Evolutionary conservation across 2,113 vertebrate genomes (phyloP).

Genomic region (Hypomesus transpacificus): DNA sequence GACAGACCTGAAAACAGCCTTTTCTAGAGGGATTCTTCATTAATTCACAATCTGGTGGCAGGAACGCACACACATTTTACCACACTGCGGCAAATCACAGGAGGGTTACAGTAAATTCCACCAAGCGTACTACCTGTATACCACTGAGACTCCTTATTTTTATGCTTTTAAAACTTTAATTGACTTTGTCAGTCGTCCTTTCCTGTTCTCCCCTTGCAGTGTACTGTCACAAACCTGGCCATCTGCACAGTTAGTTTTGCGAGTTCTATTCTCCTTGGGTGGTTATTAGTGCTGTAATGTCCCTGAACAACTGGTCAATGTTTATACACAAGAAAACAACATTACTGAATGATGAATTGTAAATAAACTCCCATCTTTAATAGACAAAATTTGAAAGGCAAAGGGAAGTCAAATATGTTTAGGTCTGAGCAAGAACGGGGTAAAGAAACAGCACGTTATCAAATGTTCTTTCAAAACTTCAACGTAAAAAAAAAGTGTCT

Average conservation of each 20-base stretch:
- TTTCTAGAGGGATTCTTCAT: constrained; percentile 43
- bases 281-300: constrained; percentile 38
- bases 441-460: no score
- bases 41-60: constrained; percentile 45
- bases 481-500: no score
- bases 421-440: no score
- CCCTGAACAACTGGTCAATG: constrained; percentile 35
- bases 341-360: background rate
- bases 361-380: background rate
- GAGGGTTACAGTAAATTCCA: constrained; percentile 45
- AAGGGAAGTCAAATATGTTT: no score
- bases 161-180: constrained; percentile 55
- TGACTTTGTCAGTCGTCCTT: constrained; percentile 56
- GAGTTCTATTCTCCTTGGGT: constrained; percentile 49
- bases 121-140: constrained; percentile 37
- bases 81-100: constrained; percentile 40
- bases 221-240: constrained; percentile 49
- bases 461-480: no score
- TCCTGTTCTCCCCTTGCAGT: constrained; percentile 19
- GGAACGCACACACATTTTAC: constrained; percentile 14
- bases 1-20: constrained; percentile 30
- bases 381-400: no score
- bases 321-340: constrained; percentile 22
- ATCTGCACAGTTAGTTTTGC: constrained; percentile 46
- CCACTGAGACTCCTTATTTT: constrained; percentile 51